Evolutionary conservation across 2,797 vertebrate species (phyloP).

Genomic region (Sarcoramphus papa): DNA sequence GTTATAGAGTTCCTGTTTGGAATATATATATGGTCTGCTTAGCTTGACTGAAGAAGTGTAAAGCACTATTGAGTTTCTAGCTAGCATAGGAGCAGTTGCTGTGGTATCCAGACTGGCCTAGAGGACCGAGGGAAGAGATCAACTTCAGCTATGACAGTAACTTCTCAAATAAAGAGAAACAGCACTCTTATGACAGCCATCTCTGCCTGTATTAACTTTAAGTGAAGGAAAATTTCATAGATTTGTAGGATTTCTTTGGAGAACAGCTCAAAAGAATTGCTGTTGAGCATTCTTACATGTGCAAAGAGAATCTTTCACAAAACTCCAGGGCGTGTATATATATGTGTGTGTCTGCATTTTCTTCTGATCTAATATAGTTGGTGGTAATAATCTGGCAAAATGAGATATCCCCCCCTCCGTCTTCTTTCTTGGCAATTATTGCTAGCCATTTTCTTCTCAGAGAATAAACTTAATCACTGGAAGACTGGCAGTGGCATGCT

Average conservation of each 20-base stretch:
- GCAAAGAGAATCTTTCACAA: neutral
- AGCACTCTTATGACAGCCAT: neutral
- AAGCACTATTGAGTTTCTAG: neutral
- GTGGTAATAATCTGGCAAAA: neutral
- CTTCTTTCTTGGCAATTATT: neutral
- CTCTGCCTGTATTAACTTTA: neutral
- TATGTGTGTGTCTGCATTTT: neutral
- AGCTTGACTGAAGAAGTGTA: neutral
- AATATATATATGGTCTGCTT: neutral
- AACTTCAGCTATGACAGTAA: neutral
- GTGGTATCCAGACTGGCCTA: neutral
- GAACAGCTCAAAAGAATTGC: neutral
- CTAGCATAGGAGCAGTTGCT: neutral
- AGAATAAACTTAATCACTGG: neutral
- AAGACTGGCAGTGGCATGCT: neutral
- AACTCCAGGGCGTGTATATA: rapidly evolving
- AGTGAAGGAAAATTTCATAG: neutral
- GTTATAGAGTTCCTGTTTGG: neutral
- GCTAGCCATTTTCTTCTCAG: neutral
- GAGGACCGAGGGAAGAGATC: neutral
- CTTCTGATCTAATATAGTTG: neutral
- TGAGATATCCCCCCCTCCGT: rapidly evolving
- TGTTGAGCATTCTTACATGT: neutral
- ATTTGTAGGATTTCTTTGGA: neutral
- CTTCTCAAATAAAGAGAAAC: neutral